Evolutionary conservation across 2,113 vertebrate species (phyloP), one percentile per base, ranked within the genome.

Genomic region (Oriolus oriolus): DNA sequence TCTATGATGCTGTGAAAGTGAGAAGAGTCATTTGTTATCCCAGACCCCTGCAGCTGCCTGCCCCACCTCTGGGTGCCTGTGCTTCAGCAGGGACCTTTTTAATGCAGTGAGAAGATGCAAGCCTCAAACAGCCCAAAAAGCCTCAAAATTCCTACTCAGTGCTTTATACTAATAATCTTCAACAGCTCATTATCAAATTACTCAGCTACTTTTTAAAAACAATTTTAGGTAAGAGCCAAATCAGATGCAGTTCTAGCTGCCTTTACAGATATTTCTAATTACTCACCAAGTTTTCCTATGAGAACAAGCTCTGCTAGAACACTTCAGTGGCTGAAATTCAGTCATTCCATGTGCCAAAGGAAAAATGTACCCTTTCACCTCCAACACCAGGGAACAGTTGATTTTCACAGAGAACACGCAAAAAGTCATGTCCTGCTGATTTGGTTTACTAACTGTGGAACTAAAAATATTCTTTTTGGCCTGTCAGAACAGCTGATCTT

Each of bases 341-440:
- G 65, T 66, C 53, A 82, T 79, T 73, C 69, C 42, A 21, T 26
- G 33, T 87, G 65, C 54, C 81, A 73, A 78, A 76, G 61, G 37
- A 94, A 94, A 95, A 92, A 89, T 69, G 65, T 76, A 89, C 74
- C 65, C 76, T 92, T 95, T 95, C 90, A 89, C 69, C 74, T 89
- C 77, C 70, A 71, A 37, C 84, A 71, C 37, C 27, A 37, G 21
- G 33, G 44, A 93, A 82, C 41, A 65, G 79, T 84, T 63, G 63
- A 23, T 70, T 94, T 96, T 88, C 76, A 78, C 37, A 78, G 54
- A 74, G 39, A 90, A 84, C 64, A 84, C 2, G 2, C 26, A 84
- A 78, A 80, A 93, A 86, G 10, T 60, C 76, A 64, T 89, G 80
- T 71, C 88, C 86, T 84, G 60, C 44, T 93, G 93, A 93, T 93